phyloP scores from a whole-genome alignment of 2,113 vertebrate species.

The Formicarius rufipectus region DNA sequence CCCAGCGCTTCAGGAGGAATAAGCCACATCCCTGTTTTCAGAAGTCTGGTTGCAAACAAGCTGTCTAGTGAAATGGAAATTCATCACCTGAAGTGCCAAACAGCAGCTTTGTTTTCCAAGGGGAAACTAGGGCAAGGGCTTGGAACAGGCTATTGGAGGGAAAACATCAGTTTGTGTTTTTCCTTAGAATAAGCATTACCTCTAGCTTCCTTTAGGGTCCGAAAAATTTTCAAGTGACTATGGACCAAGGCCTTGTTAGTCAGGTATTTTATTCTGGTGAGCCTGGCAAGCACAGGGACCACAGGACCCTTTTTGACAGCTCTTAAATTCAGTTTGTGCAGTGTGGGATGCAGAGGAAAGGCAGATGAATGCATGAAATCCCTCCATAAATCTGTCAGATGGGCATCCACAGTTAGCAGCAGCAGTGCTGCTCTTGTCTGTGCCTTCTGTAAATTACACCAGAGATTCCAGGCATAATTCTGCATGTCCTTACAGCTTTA shows the following conservation, averaged over 20 bases:
- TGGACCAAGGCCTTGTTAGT: fast-evolving
- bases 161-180: neutral
- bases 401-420: neutral
- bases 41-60: neutral
- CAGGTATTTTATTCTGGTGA: neutral
- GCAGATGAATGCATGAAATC: neutral
- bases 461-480: slow-evolving; percentile 40
- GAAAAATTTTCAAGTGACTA: neutral
- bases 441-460: slow-evolving; percentile 14
- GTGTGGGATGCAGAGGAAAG: neutral
- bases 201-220: neutral
- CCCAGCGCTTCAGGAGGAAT: fast-evolving
- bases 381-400: slow-evolving; percentile 2
- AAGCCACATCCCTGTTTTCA: neutral
- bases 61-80: neutral
- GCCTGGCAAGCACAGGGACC: neutral
- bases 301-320: neutral
- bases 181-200: neutral
- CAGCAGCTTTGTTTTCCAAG: neutral
- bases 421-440: neutral
- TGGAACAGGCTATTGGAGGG: neutral
- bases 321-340: neutral
- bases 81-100: neutral
- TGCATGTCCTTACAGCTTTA: neutral
- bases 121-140: neutral